A percentile compares a stretch with the other conserved stretches of the same genome.
Evolutionary conservation across 2,113 vertebrate species (phyloP).

Genomic region (Clarias macrocephalus): DNA sequence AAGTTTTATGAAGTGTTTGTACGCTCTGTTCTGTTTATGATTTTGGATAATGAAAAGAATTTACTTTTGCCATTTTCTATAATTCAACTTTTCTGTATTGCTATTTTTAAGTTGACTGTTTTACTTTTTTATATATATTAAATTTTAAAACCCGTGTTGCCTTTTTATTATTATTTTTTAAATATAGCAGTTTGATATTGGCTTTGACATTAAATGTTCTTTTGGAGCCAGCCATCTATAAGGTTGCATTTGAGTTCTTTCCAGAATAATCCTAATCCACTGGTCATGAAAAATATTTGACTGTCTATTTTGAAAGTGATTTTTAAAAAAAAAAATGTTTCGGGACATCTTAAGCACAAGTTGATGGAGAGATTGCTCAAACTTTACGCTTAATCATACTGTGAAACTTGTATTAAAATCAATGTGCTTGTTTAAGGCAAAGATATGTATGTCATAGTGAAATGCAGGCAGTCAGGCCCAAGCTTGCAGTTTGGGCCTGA

Average conservation of each 20-base stretch:
- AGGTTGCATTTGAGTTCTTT: not conserved
- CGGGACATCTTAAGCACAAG: not conserved
- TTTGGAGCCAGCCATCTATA: not conserved
- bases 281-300: not conserved
- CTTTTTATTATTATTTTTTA: not conserved
- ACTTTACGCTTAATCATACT: not conserved
- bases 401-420: not conserved
- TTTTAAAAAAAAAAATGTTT: not conserved
- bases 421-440: not conserved
- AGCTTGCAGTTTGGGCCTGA: not conserved
- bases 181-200: not conserved
- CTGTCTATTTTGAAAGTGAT: not conserved
- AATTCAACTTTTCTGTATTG: not conserved
- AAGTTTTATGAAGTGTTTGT: constrained; percentile 6
- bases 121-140: not conserved
- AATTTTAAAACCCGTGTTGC: not conserved
- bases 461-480: not conserved
- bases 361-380: not conserved
- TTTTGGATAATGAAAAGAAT: not conserved
- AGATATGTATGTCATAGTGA: not conserved
- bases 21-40: not conserved
- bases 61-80: not conserved
- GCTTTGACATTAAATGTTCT: not conserved
- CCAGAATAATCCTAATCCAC: not conserved
- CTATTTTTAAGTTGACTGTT: constrained; percentile 3